These are phyloP conservation scores for Helicolenus hilgendorfi DNA, from an alignment of 2,797 vertebrate species.

Conservation along the genomic window DNA sequence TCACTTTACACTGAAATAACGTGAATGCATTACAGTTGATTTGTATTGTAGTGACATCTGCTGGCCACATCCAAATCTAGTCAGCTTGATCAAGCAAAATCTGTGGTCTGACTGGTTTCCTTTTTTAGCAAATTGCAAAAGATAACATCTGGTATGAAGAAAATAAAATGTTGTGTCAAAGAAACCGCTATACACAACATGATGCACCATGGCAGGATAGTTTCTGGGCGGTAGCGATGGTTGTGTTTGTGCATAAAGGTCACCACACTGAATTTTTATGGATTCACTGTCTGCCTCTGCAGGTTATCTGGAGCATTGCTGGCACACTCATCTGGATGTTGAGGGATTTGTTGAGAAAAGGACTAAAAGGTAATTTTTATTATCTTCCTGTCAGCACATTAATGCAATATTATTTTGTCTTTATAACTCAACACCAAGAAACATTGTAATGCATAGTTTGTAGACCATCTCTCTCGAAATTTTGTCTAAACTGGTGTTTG, in stretches of 20 bases:
- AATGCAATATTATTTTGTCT: slow-evolving; percentile 16
- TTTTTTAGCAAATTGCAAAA: not conserved
- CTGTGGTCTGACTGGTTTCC: not conserved
- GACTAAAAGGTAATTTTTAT: not conserved
- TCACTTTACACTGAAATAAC: not conserved
- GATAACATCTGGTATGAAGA: not conserved
- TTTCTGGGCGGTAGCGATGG: not conserved
- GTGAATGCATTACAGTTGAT: not conserved
- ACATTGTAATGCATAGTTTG: slow-evolving; percentile 85
- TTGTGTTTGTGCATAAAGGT: not conserved
- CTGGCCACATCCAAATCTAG: slow-evolving; percentile 43
- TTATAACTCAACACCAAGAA: slow-evolving; percentile 48
- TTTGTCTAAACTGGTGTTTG: not conserved
- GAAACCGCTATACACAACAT: not conserved
- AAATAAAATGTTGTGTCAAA: not conserved
- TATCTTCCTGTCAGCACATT: not conserved
- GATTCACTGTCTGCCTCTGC: not conserved
- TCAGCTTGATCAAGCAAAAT: not conserved
- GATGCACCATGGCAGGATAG: not conserved
- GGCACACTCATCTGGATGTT: not conserved
- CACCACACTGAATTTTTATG: not conserved
- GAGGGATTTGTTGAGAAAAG: not conserved
- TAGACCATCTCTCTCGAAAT: not conserved
- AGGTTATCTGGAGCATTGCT: not conserved
- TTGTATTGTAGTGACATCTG: slow-evolving; percentile 69